These are phyloP conservation scores for Atrichornis clamosus DNA, from an alignment of 2,113 vertebrate genomes.

Conservation along the genomic window DNA sequence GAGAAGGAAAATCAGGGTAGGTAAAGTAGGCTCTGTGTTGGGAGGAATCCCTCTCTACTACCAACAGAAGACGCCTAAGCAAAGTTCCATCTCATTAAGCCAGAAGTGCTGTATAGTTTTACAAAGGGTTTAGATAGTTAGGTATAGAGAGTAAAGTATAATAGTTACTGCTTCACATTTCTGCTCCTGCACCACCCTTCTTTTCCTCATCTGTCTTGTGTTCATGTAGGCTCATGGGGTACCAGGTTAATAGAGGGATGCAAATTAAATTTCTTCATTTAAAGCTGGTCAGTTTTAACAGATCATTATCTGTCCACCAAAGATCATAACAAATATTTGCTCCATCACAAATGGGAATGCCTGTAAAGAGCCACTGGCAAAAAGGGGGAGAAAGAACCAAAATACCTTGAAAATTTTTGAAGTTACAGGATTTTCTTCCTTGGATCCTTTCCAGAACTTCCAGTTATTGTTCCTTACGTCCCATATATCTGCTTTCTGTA, in stretches of 20 bases:
- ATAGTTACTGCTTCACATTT: not conserved
- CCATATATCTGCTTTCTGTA: not conserved
- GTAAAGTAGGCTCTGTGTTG: not conserved
- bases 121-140: not conserved
- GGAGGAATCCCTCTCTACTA: not conserved
- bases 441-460: not conserved
- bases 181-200: not conserved
- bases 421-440: not conserved
- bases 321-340: not conserved
- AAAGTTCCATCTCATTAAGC: not conserved
- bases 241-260: not conserved
- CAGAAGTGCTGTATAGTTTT: not conserved
- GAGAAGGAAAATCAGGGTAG: not conserved
- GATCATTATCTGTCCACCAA: not conserved
- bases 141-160: fast-evolving
- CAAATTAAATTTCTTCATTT: not conserved
- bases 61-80: not conserved
- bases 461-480: not conserved
- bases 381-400: not conserved
- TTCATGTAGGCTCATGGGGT: not conserved
- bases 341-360: not conserved
- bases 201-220: not conserved
- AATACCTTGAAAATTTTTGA: not conserved
- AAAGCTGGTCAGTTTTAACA: not conserved
- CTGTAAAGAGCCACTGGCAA: not conserved